phyloP scores from a whole-genome alignment of 2,888 invertebrate species.

The Eupithecia abbreviata region DNA sequence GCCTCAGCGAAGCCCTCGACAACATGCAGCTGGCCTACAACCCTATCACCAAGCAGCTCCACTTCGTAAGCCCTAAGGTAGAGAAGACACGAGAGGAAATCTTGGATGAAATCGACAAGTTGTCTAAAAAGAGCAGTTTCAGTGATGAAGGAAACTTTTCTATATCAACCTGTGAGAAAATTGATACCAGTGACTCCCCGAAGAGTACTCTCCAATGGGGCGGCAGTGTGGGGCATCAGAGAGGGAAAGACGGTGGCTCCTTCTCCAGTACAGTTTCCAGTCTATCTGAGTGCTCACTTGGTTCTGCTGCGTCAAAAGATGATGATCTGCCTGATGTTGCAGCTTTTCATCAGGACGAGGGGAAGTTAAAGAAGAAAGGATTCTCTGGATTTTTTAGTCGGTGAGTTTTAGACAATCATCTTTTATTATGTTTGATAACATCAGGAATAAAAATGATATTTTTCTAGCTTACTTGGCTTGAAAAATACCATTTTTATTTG shows the following conservation, averaged over 20 bases:
- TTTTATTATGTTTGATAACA: not conserved
- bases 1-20: conserved; percentile 87
- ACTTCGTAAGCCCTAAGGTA: conserved; percentile 82
- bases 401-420: conserved; percentile 62
- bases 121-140: conserved; percentile 80
- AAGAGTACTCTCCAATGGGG: conserved; percentile 81
- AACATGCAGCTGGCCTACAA: conserved; percentile 90
- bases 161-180: conserved; percentile 79
- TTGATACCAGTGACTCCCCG: conserved; percentile 81
- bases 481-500: too few relatives aligned
- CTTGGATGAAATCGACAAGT: conserved; percentile 71
- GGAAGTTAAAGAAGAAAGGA: conserved; percentile 84
- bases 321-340: conserved; percentile 67
- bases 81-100: conserved; percentile 66
- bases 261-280: conserved; percentile 89
- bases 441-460: not conserved
- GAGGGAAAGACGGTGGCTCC: conserved; percentile 85
- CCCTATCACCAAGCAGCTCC: conserved; percentile 88
- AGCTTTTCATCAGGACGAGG: conserved; percentile 62
- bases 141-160: conserved; percentile 82
- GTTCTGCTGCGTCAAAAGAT: conserved; percentile 83
- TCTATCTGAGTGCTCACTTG: conserved; percentile 88
- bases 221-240: conserved; percentile 78
- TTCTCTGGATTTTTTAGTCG: conserved; percentile 86
- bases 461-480: not conserved